A percentile compares a stretch with the other conserved stretches of the same genome.
These are phyloP conservation scores for Notospermus geniculatus DNA, from an alignment of 1,140 invertebrate genomes.

Conservation along the genomic window DNA sequence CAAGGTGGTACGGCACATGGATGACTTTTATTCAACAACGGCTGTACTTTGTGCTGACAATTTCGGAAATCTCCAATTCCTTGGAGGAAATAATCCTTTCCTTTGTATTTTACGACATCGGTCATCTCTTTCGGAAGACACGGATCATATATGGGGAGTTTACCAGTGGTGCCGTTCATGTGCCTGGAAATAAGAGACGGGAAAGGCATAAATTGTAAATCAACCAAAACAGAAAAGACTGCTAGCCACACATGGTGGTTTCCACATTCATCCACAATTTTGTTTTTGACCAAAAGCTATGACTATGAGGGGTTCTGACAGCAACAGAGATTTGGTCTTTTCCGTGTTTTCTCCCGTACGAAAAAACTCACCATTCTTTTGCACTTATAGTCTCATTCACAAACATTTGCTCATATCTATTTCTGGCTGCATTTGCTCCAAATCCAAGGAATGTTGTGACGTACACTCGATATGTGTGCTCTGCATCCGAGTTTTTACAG, in stretches of 20 bases:
- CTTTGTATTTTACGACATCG: constrained; percentile 17
- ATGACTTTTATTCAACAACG: constrained; percentile 42
- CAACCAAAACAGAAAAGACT: background rate
- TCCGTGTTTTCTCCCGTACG: too few species aligned
- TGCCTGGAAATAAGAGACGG: constrained; percentile 21
- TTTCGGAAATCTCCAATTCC: constrained; percentile 48
- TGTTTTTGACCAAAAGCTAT: background rate
- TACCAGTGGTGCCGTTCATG: constrained; percentile 11
- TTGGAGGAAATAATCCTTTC: constrained; percentile 25
- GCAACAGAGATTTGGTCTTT: too few species aligned
- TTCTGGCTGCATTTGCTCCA: constrained; percentile 60
- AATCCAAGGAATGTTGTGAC: constrained; percentile 63
- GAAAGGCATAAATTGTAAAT: constrained; percentile 21
- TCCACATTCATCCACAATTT: background rate
- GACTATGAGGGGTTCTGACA: background rate
- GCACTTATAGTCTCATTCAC: constrained; percentile 3
- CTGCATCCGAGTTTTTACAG: constrained; percentile 56
- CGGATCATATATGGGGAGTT: constrained; percentile 36
- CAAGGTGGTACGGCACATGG: constrained; percentile 38
- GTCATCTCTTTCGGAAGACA: constrained; percentile 40
- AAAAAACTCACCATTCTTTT: background rate
- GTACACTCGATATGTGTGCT: constrained; percentile 61
- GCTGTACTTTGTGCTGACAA: constrained; percentile 37
- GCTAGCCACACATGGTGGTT: too few species aligned
- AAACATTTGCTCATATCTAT: constrained; percentile 38